Evolutionary conservation across 2,113 vertebrate genomes (phyloP), one percentile per base, ranked within the genome.

Genomic region (Cryptotis parvus): DNA sequence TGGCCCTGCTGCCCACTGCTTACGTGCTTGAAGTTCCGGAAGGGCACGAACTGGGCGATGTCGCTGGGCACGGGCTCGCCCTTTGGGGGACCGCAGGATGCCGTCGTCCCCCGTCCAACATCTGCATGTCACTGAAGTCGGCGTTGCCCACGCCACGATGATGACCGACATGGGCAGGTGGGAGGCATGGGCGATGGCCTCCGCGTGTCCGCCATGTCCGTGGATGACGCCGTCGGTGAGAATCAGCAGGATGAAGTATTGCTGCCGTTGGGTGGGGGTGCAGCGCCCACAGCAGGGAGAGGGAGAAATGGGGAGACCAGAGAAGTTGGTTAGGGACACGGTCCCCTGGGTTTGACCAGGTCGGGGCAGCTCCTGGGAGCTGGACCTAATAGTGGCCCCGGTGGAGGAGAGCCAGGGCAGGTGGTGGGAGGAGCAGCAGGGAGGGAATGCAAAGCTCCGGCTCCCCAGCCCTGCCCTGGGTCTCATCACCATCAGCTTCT

Each of bases 161-260:
- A 99, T 99, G 98, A 99, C 98, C 0, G 99, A 99, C 99, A 99
- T 99, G 94, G 99, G 99, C 1, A 99, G 98, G 97, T 99, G 99
- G 1, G 99, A 99, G 73, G 99, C 99, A 0, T 99, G 99, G 39
- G 99, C 99, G 8, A 99, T 99, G 96, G 99, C 99, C 96, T 99
- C 99, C 99, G 96, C 0, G 99, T 99, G 97, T 99, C 99, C 0
- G 99, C 99, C 99, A 99, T 99, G 98, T 99, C 99, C 0, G 99
- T 99, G 97, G 97, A 99, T 99, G 94, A 99, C 99, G 0, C 99
- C 99, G 0, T 99, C 99, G 0, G 99, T 99, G 97, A 99, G 98
- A 95, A 99, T 99, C 92, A 99, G 97, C 94, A 99, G 95, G 97
- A 99, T 99, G 98, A 99, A 99, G 97, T 99, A 99, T 99, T 99